Base-by-base conservation (phyloP, 2,797 vertebrate species). In the Melopsittacus undulatus region DNA sequence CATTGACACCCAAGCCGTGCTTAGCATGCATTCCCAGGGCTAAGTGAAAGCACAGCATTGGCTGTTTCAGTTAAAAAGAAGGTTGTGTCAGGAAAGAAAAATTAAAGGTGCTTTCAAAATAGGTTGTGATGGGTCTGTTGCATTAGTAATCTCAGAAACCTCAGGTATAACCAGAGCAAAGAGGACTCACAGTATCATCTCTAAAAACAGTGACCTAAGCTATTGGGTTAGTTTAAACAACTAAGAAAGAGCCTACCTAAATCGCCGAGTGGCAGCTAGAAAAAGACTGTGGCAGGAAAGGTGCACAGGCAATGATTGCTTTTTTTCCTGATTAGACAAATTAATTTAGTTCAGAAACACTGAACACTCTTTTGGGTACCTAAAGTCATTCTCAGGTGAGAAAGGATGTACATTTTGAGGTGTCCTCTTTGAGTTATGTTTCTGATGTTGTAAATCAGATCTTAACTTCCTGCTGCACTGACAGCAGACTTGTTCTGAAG, bases 391-490 rank as follows among this genome's bases (percentile, higher is more conserved):
- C 34, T 67, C 12, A 23, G 4, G 5, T n/a, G 43, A 83, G 24
- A 80, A 94, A 77, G 5, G 6, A 9, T 20, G 17, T 21, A 36
- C 7, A 5, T 36, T 91, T 86, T 86, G 24, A 9, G 3, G 4
- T 40, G 7, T 14, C 7, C 1, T 59, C 70, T 75, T 40, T 59
- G 30, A 66, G 26, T 46, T 74, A 19, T 10, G 8, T 5, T 59
- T 74, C 34, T 11, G 42, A 7, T 19, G 3, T 2, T 24, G 5
- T 34, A 46, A 38, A 29, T 9, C 67, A 92, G 48, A 76, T 49
- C 2, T 3, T 45, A 80, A 59, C 2, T 1, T 54, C 24, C n/a
- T 43, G 7, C 51, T 74, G 29, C 17, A 40, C 0, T 18, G 10
- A 90, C 9, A 56, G 2, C 11, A 61, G 21, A 8, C 18, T 62